These are phyloP conservation scores for Alauda arvensis DNA, from an alignment of 2,797 vertebrate species.

Conservation along the genomic window DNA sequence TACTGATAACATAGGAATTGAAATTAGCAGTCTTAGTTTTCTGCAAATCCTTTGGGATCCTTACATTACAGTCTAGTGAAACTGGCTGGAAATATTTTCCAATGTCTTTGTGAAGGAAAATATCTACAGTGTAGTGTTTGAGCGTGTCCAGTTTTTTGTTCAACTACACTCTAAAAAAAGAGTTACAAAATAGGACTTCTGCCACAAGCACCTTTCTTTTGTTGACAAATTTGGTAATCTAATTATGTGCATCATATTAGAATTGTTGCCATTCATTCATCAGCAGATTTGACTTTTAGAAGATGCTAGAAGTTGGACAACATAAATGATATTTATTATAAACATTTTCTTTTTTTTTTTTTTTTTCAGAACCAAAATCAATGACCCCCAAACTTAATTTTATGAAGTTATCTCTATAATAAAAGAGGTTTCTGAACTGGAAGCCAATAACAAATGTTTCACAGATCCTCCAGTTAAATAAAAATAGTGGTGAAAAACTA, in stretches of 20 bases:
- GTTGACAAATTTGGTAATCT: neutral
- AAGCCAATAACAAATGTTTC: neutral
- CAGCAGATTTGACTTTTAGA: neutral
- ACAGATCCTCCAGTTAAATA: neutral
- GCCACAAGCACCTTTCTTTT: neutral
- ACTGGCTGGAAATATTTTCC: neutral
- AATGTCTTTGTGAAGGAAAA: neutral
- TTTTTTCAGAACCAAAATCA: neutral
- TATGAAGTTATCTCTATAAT: neutral
- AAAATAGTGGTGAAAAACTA: neutral
- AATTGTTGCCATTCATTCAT: neutral
- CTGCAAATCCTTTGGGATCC: neutral
- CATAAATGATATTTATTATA: neutral
- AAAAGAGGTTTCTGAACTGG: neutral
- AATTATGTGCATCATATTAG: neutral
- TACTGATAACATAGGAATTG: neutral
- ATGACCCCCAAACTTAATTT: neutral
- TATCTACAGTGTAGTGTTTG: neutral
- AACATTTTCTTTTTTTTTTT: neutral
- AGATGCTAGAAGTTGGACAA: neutral
- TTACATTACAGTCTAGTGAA: neutral
- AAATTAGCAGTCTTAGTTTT: neutral
- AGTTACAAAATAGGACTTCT: neutral
- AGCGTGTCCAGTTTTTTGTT: neutral
- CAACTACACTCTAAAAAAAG: neutral